phyloP scores from a whole-genome alignment of 2,113 vertebrate genomes.

The Rhinolophus sinicus region DNA sequence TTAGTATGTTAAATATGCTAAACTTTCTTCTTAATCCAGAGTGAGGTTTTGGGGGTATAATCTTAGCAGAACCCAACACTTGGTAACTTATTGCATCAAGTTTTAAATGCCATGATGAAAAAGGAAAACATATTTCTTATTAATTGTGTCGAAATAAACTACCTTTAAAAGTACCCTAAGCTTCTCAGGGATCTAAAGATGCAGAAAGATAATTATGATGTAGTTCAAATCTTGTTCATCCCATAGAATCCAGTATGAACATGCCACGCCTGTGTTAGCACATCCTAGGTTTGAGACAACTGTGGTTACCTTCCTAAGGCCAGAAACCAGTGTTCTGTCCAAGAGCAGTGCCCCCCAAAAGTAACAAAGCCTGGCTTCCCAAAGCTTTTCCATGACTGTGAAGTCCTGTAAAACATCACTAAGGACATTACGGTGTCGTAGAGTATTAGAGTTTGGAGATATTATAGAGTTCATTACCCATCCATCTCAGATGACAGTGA shows the following conservation, averaged over 20 bases:
- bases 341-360: neutral
- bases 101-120: neutral
- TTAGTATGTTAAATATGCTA: neutral
- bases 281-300: neutral
- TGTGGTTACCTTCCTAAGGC: neutral
- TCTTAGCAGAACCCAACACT: neutral
- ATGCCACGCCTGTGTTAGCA: neutral
- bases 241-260: neutral
- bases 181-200: neutral
- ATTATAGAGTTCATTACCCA: neutral
- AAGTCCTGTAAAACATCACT: neutral
- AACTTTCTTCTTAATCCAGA: neutral
- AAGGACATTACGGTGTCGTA: neutral
- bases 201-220: neutral
- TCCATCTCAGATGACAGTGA: neutral
- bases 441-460: neutral
- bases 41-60: neutral
- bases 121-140: neutral
- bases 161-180: neutral
- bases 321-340: neutral
- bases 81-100: neutral
- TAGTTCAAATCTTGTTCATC: neutral
- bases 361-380: neutral
- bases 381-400: neutral
- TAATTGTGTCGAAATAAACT: conserved; percentile 42